Base-by-base conservation (phyloP, 2,797 vertebrate genomes). In the Orientallactaga sibirica region DNA sequence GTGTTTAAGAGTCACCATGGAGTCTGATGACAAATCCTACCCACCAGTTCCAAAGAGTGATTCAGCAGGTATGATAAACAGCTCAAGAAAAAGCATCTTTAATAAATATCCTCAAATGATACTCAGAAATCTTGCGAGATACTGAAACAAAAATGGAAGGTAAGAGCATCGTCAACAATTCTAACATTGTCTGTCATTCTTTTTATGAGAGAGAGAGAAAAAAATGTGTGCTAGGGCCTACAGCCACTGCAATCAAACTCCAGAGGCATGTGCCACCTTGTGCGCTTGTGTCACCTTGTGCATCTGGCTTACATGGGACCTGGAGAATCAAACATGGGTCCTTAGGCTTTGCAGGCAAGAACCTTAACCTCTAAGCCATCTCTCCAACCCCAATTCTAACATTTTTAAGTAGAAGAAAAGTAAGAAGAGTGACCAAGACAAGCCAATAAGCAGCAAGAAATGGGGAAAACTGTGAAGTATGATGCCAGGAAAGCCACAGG, bases 101-200 rank as follows among this genome's bases (percentile, higher is more conserved):
- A 86, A 86, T n/a, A 80, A 86, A 86, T 33, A 86, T 22, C 15
- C 7, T 70, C 52, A 90, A 85, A 66, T 27, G 64, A 92, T 75
- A 88, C 15, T 61, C 29, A 68, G 71, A 86, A 61, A 83, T 37
- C 61, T 78, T 79, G 41, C 87, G 78, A 78, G 73, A 79, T 37
- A 70, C 12, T 76, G 22, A 81, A 12, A 91, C 9, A 78, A 78
- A 91, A 88, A 80, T 18, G 77, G 64, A 73, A 90, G 33, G 52
- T 16, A 78, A 58, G 37, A 70, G 15, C 37, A 71, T 5, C 48
- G 5, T 61, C 20, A 91, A 70, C 12, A 91, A 94, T 80, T 71
- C 37, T 70, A 88, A 88, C 20, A 52, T 12, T 67, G 33, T 37
- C 33, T 37, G 33, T 37, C 33, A 37, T 37, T 37, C 33, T 37